Base-by-base conservation (phyloP, 2,888 invertebrate species). In the Tetramorium bicarinatum region DNA sequence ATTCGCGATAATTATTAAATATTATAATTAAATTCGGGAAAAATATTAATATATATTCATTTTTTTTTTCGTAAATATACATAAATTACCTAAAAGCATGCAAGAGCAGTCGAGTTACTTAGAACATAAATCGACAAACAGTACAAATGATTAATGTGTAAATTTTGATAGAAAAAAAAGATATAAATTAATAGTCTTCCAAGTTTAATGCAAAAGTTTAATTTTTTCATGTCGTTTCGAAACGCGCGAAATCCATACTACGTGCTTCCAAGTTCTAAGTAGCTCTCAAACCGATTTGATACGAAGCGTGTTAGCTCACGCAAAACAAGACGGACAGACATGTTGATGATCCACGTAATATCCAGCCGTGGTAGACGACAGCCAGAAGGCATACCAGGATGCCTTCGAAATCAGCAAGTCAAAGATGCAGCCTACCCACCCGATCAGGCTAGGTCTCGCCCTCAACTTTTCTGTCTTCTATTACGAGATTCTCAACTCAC, bases 341-440 rank as follows among this genome's bases (percentile, higher is more conserved):
- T 34, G 76, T 18, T 81, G 83, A 87, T 84, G 79, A 88, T 82
- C 49, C 85, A 87, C 88, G 61, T 87, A 59, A 88, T 86, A 92
- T 91, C 94, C 96, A 98, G 98, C 97, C 96, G 98, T 99, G 96
- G 98, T 98, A 96, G 98, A 98, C 95, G 98, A 98, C 96, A 98
- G 98, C 96, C 98, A 98, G 97, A 97, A 98, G 96, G 98, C 99
- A 95, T 99, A 99, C 97, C 97, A 98, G 95, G 98, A 98, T 95
- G 99, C 99, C 95, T 98, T 98, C 95, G 98, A 98, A 96, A 98
- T 98, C 96, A 98, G 98, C 96, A 98, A 98, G 97, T 97, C 97
- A 95, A 98, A 98, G 97, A 98, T 99, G 99, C 98, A 98, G 96
- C 98, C 99, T 95, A 99, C 99, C 96, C 99, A 99, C 96, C 99